phyloP scores from a whole-genome alignment of 2,888 invertebrate genomes.

The Leptothorax acervorum region DNA sequence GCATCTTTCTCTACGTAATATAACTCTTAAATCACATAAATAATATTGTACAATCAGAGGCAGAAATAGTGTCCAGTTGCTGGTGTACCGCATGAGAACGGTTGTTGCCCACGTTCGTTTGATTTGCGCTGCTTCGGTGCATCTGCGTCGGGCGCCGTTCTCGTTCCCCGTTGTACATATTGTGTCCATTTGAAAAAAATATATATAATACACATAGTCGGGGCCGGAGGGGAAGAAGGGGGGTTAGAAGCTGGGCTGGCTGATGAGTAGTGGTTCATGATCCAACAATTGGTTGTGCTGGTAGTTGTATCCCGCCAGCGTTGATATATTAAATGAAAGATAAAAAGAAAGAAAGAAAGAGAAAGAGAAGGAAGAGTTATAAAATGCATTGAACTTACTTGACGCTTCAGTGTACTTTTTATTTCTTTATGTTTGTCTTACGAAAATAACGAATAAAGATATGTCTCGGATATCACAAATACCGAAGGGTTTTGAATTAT shows the following conservation, averaged over 20 bases:
- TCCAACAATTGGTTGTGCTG: conserved; percentile 71
- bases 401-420: conserved; percentile 82
- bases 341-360: not conserved
- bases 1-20: conserved; percentile 30
- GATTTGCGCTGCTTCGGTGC: conserved; percentile 16
- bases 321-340: conserved; percentile 72
- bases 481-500: conserved; percentile 76
- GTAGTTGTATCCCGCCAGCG: conserved; percentile 67
- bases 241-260: conserved; percentile 63
- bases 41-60: conserved; percentile 34
- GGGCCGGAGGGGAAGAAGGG: conserved; percentile 58
- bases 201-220: conserved; percentile 57
- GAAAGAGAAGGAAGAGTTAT: conserved; percentile 59
- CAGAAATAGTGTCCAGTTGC: conserved; percentile 17
- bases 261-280: conserved; percentile 70
- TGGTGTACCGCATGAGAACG: not conserved
- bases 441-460: conserved; percentile 77
- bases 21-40: conserved; percentile 29
- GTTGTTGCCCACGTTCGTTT: not conserved
- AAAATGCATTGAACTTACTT: conserved; percentile 77
- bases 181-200: conserved; percentile 68
- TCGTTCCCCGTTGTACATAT: conserved; percentile 59
- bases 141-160: conserved; percentile 6
- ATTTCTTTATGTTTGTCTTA: conserved; percentile 83
- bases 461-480: conserved; percentile 77